These are phyloP conservation scores for Hyppa rectilinea DNA, from an alignment of 2,888 invertebrate genomes.

Conservation along the genomic window DNA sequence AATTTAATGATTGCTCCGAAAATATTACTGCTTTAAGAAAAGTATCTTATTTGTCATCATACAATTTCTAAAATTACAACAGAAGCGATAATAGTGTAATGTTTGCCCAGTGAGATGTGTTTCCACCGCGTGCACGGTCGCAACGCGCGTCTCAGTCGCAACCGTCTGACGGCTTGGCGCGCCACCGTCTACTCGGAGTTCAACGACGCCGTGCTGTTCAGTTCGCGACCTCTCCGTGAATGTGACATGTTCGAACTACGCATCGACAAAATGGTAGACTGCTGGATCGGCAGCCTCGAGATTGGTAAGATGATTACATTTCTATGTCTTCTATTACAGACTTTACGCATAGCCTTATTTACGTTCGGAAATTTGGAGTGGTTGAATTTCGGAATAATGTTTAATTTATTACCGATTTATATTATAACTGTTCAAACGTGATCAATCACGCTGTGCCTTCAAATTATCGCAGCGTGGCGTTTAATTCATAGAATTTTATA, in stretches of 20 bases:
- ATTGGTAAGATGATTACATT: constrained; percentile 90
- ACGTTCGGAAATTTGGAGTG: neutral
- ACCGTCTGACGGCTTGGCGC: constrained; percentile 95
- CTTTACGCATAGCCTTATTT: neutral
- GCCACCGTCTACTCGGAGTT: constrained; percentile 97
- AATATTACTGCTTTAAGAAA: no score
- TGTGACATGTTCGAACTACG: constrained; percentile 98
- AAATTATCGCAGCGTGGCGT: no score
- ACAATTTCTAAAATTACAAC: neutral
- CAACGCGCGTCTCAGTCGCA: constrained; percentile 96
- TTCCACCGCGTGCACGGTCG: constrained; percentile 97
- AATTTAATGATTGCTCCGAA: no score
- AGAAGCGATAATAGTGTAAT: neutral
- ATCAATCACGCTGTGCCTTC: no score
- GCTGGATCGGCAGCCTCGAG: constrained; percentile 98
- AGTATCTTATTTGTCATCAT: neutral
- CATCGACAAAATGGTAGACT: constrained; percentile 97
- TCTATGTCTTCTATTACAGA: constrained; percentile 7
- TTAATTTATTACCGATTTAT: neutral
- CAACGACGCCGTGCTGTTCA: constrained; percentile 98
- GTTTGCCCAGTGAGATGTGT: constrained; percentile 92
- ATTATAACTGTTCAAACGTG: no score
- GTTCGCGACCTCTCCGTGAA: constrained; percentile 96
- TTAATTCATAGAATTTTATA: no score
- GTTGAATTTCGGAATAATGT: neutral